phyloP scores from a whole-genome alignment of 2,888 invertebrate genomes.

The Heliothis peltigera region DNA sequence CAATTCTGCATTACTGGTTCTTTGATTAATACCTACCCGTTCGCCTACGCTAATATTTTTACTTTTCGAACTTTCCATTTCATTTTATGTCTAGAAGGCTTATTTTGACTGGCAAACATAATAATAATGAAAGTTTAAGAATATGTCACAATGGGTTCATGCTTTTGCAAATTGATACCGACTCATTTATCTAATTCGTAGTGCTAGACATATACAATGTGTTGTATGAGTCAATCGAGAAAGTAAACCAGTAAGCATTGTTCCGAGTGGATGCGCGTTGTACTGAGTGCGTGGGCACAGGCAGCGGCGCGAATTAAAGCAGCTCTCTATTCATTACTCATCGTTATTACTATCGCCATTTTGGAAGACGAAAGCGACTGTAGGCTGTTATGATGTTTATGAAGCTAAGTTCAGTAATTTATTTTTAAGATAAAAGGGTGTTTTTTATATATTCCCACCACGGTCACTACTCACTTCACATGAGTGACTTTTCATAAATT shows the following conservation, averaged over 20 bases:
- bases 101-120: conserved; percentile 43
- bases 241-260: conserved; percentile 90
- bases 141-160: conserved; percentile 72
- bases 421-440: conserved; percentile 72
- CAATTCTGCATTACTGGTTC: conserved; percentile 21
- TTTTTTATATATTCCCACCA: conserved; percentile 75
- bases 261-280: conserved; percentile 89
- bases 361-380: conserved; percentile 87
- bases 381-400: conserved; percentile 75
- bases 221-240: conserved; percentile 89
- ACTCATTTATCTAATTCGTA: conserved; percentile 86
- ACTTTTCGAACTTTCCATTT: conserved; percentile 56
- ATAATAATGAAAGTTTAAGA: conserved; percentile 72
- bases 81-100: conserved; percentile 26
- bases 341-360: conserved; percentile 88
- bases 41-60: conserved; percentile 41
- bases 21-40: conserved; percentile 40
- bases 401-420: conserved; percentile 70
- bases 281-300: conserved; percentile 84
- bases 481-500: conserved; percentile 75
- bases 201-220: conserved; percentile 84
- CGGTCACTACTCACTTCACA: conserved; percentile 72
- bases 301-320: conserved; percentile 87
- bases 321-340: conserved; percentile 90
- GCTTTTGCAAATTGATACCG: conserved; percentile 75